A percentile compares a stretch with the other conserved stretches of the same genome.
phyloP scores from a whole-genome alignment of 2,113 vertebrate species.

The Chinchilla lanigera region DNA sequence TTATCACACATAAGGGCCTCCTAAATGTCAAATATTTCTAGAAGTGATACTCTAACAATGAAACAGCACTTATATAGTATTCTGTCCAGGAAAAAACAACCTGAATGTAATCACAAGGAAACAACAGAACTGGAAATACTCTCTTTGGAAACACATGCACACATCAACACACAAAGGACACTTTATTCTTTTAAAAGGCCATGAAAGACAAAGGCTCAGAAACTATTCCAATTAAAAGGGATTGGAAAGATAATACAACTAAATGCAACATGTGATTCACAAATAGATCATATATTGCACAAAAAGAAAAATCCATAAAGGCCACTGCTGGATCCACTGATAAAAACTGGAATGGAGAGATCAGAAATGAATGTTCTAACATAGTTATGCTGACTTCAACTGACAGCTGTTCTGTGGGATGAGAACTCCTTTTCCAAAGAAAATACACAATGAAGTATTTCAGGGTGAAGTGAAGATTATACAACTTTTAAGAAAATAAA shows the following conservation, averaged over 20 bases:
- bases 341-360: not conserved
- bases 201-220: not conserved
- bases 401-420: not conserved
- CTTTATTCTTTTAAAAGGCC: conserved; percentile 52
- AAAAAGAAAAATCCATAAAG: not conserved
- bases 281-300: not conserved
- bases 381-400: not conserved
- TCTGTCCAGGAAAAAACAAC: not conserved
- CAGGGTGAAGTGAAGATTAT: not conserved
- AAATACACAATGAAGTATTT: not conserved
- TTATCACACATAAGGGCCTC: not conserved
- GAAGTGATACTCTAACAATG: not conserved
- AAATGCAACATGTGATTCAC: conserved; percentile 23
- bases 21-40: not conserved
- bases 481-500: not conserved
- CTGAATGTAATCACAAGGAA: not conserved
- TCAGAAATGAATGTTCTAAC: not conserved
- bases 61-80: not conserved
- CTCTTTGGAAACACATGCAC: not conserved
- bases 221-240: not conserved
- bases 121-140: conserved; percentile 36
- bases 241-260: not conserved
- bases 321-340: not conserved
- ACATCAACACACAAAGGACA: not conserved
- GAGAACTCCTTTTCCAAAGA: not conserved